A percentile compares a stretch with the other conserved stretches of the same genome.
Evolutionary conservation across 2,113 vertebrate genomes (phyloP).

Genomic region (Irena cyanogastra): DNA sequence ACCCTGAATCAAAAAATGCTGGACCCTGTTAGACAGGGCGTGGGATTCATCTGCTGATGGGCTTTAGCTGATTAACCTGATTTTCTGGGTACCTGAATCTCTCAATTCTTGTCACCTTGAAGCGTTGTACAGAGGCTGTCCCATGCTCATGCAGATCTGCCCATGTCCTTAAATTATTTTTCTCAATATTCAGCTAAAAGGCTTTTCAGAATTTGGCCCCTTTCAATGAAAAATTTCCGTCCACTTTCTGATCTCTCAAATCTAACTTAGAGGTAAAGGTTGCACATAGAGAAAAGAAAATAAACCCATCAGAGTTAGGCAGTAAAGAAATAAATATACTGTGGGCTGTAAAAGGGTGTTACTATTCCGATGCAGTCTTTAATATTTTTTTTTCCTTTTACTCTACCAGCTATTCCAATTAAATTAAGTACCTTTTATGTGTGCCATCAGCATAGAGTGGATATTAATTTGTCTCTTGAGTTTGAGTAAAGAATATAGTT

Average conservation of each 20-base stretch:
- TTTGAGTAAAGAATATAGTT: background rate
- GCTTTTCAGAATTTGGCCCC: background rate
- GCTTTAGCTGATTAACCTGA: background rate
- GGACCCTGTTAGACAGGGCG: background rate
- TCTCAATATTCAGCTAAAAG: background rate
- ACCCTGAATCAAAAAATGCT: background rate
- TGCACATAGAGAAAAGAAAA: background rate
- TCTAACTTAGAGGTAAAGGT: background rate
- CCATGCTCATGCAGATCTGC: background rate
- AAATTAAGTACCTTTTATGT: slow-evolving; percentile 29
- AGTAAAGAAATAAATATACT: slow-evolving; percentile 20
- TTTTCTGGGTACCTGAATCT: background rate
- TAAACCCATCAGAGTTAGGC: background rate
- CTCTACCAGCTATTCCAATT: slow-evolving; percentile 3
- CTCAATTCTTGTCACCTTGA: background rate
- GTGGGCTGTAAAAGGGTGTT: background rate
- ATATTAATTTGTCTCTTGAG: slow-evolving; percentile 49
- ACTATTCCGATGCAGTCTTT: slow-evolving; percentile 1
- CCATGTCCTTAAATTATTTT: background rate
- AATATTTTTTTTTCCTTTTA: background rate
- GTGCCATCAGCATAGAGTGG: background rate
- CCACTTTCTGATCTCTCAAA: background rate
- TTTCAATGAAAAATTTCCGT: background rate
- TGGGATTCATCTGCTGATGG: background rate
- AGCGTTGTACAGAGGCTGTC: background rate